Evolutionary conservation across 2,797 vertebrate species (phyloP).

Genomic region (Acipenser ruthenus): DNA sequence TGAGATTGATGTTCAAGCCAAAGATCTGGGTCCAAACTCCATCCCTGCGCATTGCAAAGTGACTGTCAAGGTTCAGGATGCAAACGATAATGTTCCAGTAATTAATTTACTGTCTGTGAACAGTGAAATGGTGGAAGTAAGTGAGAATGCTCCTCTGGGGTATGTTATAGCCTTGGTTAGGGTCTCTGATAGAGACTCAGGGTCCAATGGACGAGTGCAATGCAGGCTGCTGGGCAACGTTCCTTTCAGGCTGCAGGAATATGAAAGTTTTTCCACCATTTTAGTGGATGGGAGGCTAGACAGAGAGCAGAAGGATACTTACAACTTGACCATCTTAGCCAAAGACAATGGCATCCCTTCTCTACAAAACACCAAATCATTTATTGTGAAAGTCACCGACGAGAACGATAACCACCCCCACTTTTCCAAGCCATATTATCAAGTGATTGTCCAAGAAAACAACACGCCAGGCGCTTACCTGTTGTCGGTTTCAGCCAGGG

Average conservation of each 20-base stretch:
- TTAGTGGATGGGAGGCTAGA: constrained; percentile 89
- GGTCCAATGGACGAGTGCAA: constrained; percentile 89
- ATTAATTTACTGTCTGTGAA: constrained; percentile 92
- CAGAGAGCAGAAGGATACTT: constrained; percentile 89
- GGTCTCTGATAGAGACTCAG: constrained; percentile 87
- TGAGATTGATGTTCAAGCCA: constrained; percentile 93
- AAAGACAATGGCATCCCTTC: constrained; percentile 85
- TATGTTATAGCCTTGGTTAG: constrained; percentile 93
- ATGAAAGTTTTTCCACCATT: constrained; percentile 95
- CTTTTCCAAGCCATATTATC: constrained; percentile 95
- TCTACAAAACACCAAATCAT: constrained; percentile 84
- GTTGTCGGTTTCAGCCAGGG: constrained; percentile 85
- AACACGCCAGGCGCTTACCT: constrained; percentile 92
- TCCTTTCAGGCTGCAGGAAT: constrained; percentile 91
- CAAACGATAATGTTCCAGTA: constrained; percentile 89
- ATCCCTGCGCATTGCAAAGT: constrained; percentile 98
- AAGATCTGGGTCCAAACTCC: constrained; percentile 93
- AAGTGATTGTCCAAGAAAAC: constrained; percentile 94
- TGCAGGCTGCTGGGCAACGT: constrained; percentile 89
- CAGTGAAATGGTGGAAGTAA: constrained; percentile 95
- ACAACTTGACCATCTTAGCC: constrained; percentile 92
- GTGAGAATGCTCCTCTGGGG: constrained; percentile 84
- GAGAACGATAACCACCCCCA: constrained; percentile 97
- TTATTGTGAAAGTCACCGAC: constrained; percentile 87
- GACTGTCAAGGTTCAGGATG: constrained; percentile 85